Evolutionary conservation across 2,888 invertebrate genomes (phyloP).

Genomic region (Anticlea derivata): DNA sequence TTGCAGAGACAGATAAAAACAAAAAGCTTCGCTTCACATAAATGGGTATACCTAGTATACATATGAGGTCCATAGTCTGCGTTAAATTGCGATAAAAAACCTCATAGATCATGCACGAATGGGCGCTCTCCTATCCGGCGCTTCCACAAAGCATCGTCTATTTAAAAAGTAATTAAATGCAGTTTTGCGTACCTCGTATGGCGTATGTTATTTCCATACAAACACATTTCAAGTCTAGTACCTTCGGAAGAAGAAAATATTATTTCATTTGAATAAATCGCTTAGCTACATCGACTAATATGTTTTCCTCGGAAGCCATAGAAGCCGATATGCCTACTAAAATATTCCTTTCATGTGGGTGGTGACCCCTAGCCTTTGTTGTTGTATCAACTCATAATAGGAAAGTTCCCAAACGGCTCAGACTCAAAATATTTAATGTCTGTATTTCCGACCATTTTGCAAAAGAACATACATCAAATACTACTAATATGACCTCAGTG

Average conservation of each 20-base stretch:
- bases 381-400: not conserved
- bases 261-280: not conserved
- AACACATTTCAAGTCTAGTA: too few species aligned
- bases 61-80: constrained; percentile 33
- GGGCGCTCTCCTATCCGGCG: constrained; percentile 54
- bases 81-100: constrained; percentile 44
- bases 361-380: not conserved
- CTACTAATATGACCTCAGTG: too few species aligned
- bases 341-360: constrained; percentile 1
- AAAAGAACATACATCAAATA: too few species aligned
- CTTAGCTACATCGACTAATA: not conserved
- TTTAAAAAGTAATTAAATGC: constrained; percentile 1
- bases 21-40: too few species aligned
- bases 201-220: too few species aligned
- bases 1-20: too few species aligned
- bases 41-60: too few species aligned
- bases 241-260: too few species aligned
- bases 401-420: not conserved
- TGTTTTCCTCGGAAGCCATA: not conserved
- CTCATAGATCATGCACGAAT: constrained; percentile 71
- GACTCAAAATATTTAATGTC: too few species aligned
- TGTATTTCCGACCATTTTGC: too few species aligned
- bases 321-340: not conserved
- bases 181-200: too few species aligned
- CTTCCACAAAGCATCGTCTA: constrained; percentile 54